These are phyloP conservation scores for Raphicerus campestris DNA, from an alignment of 2,113 vertebrate species.

Conservation along the genomic window DNA sequence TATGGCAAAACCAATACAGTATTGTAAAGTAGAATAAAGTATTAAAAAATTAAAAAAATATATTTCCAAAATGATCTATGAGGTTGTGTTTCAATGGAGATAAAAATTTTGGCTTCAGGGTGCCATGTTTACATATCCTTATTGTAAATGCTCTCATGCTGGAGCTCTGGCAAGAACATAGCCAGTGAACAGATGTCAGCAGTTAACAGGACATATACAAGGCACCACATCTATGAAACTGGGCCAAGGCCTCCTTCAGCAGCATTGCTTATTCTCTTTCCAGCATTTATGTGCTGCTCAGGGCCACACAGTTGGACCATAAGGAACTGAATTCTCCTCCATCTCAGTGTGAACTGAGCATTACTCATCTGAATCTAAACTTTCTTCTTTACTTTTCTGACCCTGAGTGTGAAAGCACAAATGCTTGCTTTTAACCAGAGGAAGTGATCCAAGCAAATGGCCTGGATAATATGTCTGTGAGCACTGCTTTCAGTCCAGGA, in stretches of 20 bases:
- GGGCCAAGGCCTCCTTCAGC: neutral
- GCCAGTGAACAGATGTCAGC: neutral
- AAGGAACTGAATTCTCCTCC: neutral
- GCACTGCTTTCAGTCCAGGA: constrained; percentile 3
- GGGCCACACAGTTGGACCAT: neutral
- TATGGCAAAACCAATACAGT: no score
- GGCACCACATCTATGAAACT: neutral
- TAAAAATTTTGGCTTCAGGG: neutral
- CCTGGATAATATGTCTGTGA: neutral
- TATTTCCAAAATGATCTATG: neutral
- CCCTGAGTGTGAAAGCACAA: neutral
- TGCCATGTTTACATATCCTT: neutral
- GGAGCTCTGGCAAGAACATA: neutral
- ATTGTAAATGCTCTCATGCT: neutral
- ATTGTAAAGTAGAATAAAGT: no score
- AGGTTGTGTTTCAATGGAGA: neutral
- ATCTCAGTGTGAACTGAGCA: neutral
- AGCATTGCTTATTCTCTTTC: neutral
- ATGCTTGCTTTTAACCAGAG: neutral
- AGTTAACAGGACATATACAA: neutral
- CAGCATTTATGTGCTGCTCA: neutral
- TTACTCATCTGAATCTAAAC: neutral
- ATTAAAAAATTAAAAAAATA: neutral
- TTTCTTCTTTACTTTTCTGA: neutral
- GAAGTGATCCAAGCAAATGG: constrained; percentile 25